These are phyloP conservation scores for Masnerella sp. DNA, from an alignment of 2,888 invertebrate species.

Conservation along the genomic window DNA sequence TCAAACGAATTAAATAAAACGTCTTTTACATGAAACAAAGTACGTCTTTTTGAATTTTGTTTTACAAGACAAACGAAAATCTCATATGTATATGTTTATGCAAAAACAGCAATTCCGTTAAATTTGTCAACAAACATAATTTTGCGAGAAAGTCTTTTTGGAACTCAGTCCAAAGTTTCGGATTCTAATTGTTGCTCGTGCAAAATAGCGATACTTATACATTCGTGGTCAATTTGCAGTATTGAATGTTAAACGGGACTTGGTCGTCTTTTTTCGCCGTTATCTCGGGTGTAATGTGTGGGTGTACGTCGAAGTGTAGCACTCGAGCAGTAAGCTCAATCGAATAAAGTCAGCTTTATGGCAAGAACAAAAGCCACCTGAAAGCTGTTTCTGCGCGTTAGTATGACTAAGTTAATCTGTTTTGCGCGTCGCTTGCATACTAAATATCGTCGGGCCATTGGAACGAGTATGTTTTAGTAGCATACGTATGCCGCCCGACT, in stretches of 20 bases:
- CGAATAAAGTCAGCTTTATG: slow-evolving; percentile 60
- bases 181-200: no score
- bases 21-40: no score
- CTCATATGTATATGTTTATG: no score
- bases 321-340: slow-evolving; percentile 57
- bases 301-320: slow-evolving; percentile 40
- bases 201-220: neutral
- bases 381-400: slow-evolving; percentile 60
- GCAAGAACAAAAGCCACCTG: slow-evolving; percentile 60
- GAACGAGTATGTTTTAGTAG: slow-evolving; percentile 52
- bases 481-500: slow-evolving; percentile 39
- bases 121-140: no score
- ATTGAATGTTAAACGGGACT: slow-evolving; percentile 23
- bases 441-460: slow-evolving; percentile 46
- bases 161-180: no score
- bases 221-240: slow-evolving; percentile 21
- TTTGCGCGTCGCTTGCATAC: slow-evolving; percentile 61
- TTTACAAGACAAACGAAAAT: no score
- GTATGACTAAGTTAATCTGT: slow-evolving; percentile 62
- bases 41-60: no score
- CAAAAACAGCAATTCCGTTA: no score
- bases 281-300: slow-evolving; percentile 34
- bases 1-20: no score
- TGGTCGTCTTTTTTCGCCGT: slow-evolving; percentile 17
- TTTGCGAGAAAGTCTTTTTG: no score